These are phyloP conservation scores for Anser cygnoides DNA, from an alignment of 2,113 vertebrate species.

Conservation along the genomic window DNA sequence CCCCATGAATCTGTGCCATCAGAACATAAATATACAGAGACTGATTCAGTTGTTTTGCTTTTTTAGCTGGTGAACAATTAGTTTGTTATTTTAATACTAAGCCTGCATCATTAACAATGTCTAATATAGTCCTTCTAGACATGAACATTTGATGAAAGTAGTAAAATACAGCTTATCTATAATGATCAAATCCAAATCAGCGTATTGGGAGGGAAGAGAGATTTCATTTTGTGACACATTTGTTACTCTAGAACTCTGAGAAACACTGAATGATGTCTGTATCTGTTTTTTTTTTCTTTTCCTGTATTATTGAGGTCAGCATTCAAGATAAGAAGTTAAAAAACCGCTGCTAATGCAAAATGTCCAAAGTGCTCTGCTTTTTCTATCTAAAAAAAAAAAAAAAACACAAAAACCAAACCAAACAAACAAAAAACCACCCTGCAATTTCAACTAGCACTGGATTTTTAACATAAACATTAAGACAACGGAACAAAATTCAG, in stretches of 20 bases:
- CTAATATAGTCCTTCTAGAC: background rate
- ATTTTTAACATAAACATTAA: background rate
- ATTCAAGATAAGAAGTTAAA: background rate
- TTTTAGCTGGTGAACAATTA: constrained; percentile 40
- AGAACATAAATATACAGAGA: background rate
- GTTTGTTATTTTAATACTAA: constrained; percentile 1
- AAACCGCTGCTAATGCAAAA: background rate
- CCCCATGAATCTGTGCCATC: background rate
- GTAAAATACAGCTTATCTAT: background rate
- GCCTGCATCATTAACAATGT: constrained; percentile 34
- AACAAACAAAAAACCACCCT: background rate
- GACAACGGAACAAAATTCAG: background rate
- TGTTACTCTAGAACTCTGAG: background rate
- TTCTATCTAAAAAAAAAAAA: background rate
- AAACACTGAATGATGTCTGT: background rate
- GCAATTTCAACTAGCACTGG: background rate
- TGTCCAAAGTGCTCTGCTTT: background rate
- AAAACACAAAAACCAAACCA: background rate
- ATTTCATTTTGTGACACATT: background rate
- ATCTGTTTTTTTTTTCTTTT: background rate
- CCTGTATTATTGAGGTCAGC: background rate
- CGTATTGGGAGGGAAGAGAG: background rate
- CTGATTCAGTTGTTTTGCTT: constrained; percentile 16
- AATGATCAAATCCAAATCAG: background rate
- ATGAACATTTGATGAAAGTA: background rate